phyloP scores from a whole-genome alignment of 2,797 vertebrate genomes.

The Gastrophryne carolinensis region DNA sequence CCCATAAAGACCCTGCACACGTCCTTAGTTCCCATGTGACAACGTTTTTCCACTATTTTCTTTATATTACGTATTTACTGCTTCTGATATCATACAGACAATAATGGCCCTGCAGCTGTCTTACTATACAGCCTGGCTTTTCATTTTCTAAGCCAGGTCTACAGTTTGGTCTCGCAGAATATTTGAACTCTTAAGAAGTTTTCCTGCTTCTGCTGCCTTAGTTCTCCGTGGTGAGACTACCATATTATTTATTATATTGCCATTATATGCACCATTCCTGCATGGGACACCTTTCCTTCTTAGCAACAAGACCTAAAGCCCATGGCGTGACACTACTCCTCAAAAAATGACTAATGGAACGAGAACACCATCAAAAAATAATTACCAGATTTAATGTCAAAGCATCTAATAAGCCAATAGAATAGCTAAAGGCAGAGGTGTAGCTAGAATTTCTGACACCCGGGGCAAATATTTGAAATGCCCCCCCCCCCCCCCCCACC shows the following conservation, averaged over 20 bases:
- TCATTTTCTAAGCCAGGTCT: neutral
- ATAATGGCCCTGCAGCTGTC: neutral
- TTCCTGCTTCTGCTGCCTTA: neutral
- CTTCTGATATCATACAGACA: neutral
- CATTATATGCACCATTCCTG: conserved; percentile 14
- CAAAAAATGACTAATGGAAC: no score
- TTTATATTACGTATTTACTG: neutral
- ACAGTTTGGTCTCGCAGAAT: neutral
- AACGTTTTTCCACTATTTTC: neutral
- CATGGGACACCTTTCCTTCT: neutral
- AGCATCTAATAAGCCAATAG: no score
- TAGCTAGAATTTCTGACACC: no score
- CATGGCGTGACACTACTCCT: no score
- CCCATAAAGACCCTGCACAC: neutral
- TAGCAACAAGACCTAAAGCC: no score
- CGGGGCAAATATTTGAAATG: no score
- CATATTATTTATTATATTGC: conserved; percentile 21
- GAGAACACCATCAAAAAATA: no score
- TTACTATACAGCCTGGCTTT: neutral
- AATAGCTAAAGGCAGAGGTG: no score
- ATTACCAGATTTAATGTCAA: no score
- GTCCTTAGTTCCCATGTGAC: neutral
- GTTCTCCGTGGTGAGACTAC: neutral
- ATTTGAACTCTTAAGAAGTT: neutral
- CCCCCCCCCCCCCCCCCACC: no score